Conservation (phyloP, 2,888 invertebrate genomes). For the Belgica antarctica region DNA sequence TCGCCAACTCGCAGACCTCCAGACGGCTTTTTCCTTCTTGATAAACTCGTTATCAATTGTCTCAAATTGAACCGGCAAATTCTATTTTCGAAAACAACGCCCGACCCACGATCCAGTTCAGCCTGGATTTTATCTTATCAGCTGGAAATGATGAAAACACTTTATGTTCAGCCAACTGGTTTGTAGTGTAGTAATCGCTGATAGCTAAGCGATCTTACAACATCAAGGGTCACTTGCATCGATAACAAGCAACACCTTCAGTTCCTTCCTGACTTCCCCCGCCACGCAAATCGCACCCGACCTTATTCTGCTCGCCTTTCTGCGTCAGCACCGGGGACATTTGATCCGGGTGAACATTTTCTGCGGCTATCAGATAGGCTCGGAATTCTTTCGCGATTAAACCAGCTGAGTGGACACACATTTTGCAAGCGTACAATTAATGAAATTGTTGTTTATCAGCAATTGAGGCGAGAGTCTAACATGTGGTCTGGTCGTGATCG, state of each 20-base stretch:
- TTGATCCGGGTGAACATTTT: no score
- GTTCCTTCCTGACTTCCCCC: neutral
- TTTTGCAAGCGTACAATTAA: neutral
- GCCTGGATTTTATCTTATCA: constrained; percentile 20
- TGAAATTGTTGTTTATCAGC: constrained; percentile 30
- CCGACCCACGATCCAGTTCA: no score
- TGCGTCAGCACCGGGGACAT: no score
- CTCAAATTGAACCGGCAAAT: no score
- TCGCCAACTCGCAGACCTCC: no score
- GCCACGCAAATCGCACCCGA: no score
- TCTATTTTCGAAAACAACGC: no score
- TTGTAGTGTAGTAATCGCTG: constrained; percentile 11
- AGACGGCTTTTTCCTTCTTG: no score
- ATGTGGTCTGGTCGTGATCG: constrained; percentile 8
- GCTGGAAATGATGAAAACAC: neutral
- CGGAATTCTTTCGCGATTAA: no score
- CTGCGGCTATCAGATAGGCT: no score
- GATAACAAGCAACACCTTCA: neutral
- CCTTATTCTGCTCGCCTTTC: no score
- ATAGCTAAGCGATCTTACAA: neutral
- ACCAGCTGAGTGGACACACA: neutral
- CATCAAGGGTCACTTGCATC: constrained; percentile 27
- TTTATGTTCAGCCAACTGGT: neutral
- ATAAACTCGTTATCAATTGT: no score
- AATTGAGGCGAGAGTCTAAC: constrained; percentile 17